Conservation (phyloP, 2,888 invertebrate genomes). For the Cartodere bifasciata region DNA sequence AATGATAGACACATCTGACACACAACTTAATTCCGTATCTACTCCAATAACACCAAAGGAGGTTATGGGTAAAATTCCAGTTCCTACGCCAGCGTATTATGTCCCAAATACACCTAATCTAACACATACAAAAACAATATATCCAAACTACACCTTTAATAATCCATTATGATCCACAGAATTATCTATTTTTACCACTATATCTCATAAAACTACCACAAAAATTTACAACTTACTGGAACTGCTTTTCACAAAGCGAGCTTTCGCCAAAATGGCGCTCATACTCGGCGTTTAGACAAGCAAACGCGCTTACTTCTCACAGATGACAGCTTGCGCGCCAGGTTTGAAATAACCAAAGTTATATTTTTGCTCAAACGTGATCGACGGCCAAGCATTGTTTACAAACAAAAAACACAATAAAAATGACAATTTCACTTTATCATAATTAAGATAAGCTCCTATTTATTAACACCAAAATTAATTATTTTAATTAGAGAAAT, state of each 20-base stretch:
- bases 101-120: conserved; percentile 21
- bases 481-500: too few species aligned
- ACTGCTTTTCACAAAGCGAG: conserved; percentile 31
- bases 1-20: conserved; percentile 51
- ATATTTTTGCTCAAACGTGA: too few species aligned
- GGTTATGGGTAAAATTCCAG: conserved; percentile 64
- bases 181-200: conserved; percentile 5
- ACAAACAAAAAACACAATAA: too few species aligned
- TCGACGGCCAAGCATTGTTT: too few species aligned
- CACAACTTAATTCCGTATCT: conserved; percentile 63
- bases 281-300: conserved; percentile 24
- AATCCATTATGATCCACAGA: conserved; percentile 5
- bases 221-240: conserved; percentile 15
- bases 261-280: conserved; percentile 29
- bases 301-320: conserved; percentile 32
- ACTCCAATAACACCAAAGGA: conserved; percentile 64
- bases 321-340: conserved; percentile 23
- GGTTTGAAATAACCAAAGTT: conserved; percentile 22
- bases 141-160: conserved; percentile 5
- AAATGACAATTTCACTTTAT: too few species aligned
- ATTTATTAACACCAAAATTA: too few species aligned
- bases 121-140: conserved; percentile 12
- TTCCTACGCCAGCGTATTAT: conserved; percentile 45
- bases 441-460: too few species aligned
- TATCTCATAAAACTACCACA: not conserved